Conservation (phyloP, 37 sponge, comb jelly and placozoan genomes). For the Aplysina aerophoba region DNA sequence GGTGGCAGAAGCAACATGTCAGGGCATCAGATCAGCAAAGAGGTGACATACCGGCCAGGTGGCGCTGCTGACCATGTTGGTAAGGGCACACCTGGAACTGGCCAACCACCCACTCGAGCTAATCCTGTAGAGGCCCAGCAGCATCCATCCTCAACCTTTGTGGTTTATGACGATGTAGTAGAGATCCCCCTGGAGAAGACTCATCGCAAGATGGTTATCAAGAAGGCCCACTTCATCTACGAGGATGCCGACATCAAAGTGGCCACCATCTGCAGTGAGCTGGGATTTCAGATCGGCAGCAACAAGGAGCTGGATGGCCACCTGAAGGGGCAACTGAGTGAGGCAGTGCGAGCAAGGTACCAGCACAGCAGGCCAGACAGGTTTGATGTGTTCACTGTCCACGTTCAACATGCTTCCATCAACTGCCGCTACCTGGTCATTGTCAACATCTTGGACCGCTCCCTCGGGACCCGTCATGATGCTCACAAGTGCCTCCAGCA, state of each 20-base stretch:
- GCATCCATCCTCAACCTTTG: no score
- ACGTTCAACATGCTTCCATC: conserved; percentile 15
- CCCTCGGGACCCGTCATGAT: conserved; percentile 10
- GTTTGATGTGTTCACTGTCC: conserved; percentile 33
- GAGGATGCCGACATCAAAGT: conserved; percentile 26
- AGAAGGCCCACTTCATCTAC: conserved; percentile 17
- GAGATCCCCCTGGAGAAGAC: conserved; percentile 17
- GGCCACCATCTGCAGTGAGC: conserved; percentile 17
- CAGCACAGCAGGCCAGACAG: background rate
- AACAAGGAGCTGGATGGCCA: conserved; percentile 23
- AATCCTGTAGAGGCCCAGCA: no score
- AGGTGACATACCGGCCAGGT: no score
- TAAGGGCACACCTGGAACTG: no score
- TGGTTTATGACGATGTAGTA: background rate
- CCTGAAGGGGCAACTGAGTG: background rate
- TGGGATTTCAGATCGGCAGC: background rate
- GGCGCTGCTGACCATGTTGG: no score
- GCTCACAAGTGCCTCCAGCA: conserved; percentile 23
- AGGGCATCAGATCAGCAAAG: no score
- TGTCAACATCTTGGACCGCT: conserved; percentile 24
- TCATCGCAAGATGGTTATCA: conserved; percentile 6
- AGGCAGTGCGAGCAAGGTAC: background rate
- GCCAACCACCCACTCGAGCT: no score
- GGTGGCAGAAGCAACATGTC: no score
- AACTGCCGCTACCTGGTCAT: conserved; percentile 16